Base-by-base conservation (phyloP, 2,113 vertebrate species). In the Vimba vimba region DNA sequence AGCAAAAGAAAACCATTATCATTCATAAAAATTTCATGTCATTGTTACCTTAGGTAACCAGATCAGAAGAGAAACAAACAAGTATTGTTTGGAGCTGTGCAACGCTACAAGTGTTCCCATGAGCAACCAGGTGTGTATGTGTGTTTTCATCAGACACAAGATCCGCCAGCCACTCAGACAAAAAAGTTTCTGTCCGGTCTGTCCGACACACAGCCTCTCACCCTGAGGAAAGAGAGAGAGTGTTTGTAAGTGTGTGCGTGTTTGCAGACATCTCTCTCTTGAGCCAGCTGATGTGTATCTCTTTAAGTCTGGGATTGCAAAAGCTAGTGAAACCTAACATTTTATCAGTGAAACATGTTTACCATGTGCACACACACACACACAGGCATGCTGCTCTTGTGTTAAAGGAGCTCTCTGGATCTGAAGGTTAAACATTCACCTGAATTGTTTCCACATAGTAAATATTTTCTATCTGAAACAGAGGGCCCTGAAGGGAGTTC, bases 151-250 rank as follows among this genome's bases (percentile, higher is more conserved):
- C 30, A 88, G 89, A 88, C 87, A 91, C 85, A 57, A 86, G 86
- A 91, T 85, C 89, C 84, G 50, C 36, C 43, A 59, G 17, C 6
- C 77, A 89, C 52, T 77, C 84, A 82, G 30, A 86, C 13, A 36
- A 85, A 89, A 90, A 89, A 90, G 76, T 90, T 86, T 89, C 76
- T 43, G 19, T 59, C 69, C 75, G 75, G 85, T 76, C 86, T 57
- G 36, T 55, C 36, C 19, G 23, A 88, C 86, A 86, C 81, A 87
- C 69, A 84, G 45, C 4, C 47, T 83, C 57, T 39, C 39, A 45
- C 39, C 57, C 33, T 45, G 57, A 36, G 69, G 36, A 43, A 73
- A 43, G 52, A 73, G 82, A 62, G 33, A n/a, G 39, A 9, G 8
- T 52, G 33, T 21, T 23, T 57, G 82, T 50, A 30, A 33, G 82